These are phyloP conservation scores for Siphlonurus alternatus DNA, from an alignment of 2,888 invertebrate genomes.

Conservation along the genomic window DNA sequence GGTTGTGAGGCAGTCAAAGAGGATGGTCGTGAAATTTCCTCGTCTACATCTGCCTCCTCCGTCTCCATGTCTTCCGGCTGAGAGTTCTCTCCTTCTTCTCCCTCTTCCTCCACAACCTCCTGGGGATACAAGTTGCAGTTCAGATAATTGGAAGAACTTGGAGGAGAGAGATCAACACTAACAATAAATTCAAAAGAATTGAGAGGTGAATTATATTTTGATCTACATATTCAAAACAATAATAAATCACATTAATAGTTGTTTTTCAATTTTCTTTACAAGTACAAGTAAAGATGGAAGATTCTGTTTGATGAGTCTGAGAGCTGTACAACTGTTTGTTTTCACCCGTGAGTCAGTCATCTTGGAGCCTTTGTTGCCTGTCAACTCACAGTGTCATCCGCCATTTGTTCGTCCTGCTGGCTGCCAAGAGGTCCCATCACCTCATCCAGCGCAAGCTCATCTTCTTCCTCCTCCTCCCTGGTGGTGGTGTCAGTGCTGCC, in stretches of 20 bases:
- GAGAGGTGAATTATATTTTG: neutral
- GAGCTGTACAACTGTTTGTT: too few relatives aligned
- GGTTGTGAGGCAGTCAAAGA: conserved; percentile 43
- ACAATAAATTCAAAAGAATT: too few relatives aligned
- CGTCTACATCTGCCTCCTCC: neutral
- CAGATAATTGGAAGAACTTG: too few relatives aligned
- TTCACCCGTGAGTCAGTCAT: too few relatives aligned
- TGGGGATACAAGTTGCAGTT: neutral
- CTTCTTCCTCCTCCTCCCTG: conserved; percentile 7
- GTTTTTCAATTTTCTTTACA: too few relatives aligned
- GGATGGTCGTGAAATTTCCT: neutral
- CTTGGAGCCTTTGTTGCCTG: too few relatives aligned
- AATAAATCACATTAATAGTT: too few relatives aligned
- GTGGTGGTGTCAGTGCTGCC: neutral
- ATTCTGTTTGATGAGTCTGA: too few relatives aligned
- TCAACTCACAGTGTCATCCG: neutral
- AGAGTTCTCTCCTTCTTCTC: neutral
- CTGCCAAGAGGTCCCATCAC: neutral
- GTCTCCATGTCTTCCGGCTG: neutral
- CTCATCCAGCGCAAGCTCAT: conserved; percentile 7
- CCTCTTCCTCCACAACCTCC: neutral
- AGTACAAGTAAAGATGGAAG: too few relatives aligned
- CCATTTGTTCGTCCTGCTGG: neutral
- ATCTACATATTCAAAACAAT: too few relatives aligned
- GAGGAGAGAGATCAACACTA: too few relatives aligned